Evolutionary conservation across 2,888 invertebrate species (phyloP), one percentile per base, ranked within the genome.

Genomic region (Lordiphosa andalusiaca): DNA sequence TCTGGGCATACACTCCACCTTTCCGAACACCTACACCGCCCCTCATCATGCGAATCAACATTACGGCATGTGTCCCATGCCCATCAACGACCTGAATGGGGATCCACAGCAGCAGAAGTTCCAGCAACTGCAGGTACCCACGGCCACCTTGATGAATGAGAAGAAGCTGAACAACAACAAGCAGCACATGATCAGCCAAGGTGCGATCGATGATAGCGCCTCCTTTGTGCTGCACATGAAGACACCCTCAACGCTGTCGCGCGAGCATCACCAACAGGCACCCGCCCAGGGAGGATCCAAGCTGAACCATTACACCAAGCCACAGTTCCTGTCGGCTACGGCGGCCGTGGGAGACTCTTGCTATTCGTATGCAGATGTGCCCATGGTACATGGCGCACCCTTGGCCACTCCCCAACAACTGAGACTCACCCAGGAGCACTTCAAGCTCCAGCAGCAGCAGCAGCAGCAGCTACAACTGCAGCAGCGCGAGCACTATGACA

Each of bases 31-130:
- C 21, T 88, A 86, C 57, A 88, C 89, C n/a, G 86, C 88, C 0
- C 86, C 87, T 9, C 90, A 90, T 54, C 91, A 91, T 50, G 89
- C 90, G 4, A 71, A 73, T 13, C 91, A 90, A 86, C 92, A 87
- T 88, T 92, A 87, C 42, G 88, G 89, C 60, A 84, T 88, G 85
- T 93, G 93, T 87, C 94, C 95, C 9, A 93, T 96, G 88, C 95
- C 96, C 75, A 95, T 95, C 86, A 96, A 95, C 91, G 95, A 95
- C 89, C 94, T 96, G 94, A 96, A 95, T 93, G 59, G 67, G n/a
- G 84, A 75, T 9, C 68, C 87, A 69, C 67, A 60, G 0, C 87
- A 86, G 63, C 87, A 89, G 57, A 84, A 88, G 71, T 86, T 89
- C 61, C 89, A 89, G 72, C 89, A 89, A 61, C 67, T 89, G 61